A percentile compares a stretch with the other conserved stretches of the same genome.
phyloP scores from a whole-genome alignment of 2,113 vertebrate species.

The Rhagologus leucostigma region DNA sequence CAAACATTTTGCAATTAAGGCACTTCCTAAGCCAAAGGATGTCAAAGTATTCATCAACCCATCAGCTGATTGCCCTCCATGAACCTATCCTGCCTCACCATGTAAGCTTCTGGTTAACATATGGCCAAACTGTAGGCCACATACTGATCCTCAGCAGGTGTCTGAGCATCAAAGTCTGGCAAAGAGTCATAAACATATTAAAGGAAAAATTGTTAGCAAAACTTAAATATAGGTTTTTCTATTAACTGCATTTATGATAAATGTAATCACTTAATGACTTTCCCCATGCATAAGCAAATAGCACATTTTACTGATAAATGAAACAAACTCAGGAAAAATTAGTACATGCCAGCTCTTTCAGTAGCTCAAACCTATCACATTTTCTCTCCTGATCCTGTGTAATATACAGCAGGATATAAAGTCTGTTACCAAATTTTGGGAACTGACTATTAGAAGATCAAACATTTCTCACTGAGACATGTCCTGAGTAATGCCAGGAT shows the following conservation, averaged over 20 bases:
- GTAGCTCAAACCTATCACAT: background rate
- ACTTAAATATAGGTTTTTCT: background rate
- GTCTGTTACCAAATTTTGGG: background rate
- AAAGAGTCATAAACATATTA: background rate
- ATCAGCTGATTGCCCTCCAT: background rate
- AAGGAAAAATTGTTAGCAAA: background rate
- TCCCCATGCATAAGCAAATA: background rate
- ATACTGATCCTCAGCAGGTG: background rate
- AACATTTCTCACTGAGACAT: background rate
- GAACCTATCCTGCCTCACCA: background rate
- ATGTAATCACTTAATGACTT: background rate
- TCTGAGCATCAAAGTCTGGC: background rate
- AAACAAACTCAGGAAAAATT: background rate
- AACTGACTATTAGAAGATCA: conserved; percentile 20
- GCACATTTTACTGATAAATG: background rate
- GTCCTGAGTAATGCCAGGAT: background rate
- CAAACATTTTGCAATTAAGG: background rate
- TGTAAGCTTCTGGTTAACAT: background rate
- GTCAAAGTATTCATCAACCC: background rate
- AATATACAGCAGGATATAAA: background rate
- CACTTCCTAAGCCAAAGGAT: background rate
- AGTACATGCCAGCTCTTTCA: background rate
- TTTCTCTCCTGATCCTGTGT: background rate
- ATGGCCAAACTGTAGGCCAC: background rate
- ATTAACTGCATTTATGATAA: background rate